Conservation (phyloP, 2,113 vertebrate species). For the Todiramphus chloris region DNA sequence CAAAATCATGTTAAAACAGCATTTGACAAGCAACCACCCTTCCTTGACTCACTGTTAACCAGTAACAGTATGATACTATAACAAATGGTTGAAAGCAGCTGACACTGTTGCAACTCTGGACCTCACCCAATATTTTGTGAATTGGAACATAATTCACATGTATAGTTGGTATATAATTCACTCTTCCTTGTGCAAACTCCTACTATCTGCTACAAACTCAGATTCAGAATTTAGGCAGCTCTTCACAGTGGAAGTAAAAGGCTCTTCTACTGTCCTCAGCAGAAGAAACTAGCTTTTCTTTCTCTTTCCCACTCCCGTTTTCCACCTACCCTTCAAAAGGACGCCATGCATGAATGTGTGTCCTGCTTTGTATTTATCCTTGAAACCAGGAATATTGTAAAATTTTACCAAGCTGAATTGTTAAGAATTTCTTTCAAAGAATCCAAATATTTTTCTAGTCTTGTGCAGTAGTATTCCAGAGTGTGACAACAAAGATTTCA, state of each 20-base stretch:
- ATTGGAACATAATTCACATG: neutral
- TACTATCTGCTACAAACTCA: neutral
- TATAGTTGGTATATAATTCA: fast-evolving
- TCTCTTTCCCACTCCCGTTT: neutral
- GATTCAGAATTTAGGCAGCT: neutral
- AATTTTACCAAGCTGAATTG: neutral
- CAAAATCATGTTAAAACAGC: neutral
- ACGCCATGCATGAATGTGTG: fast-evolving
- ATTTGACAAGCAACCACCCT: neutral
- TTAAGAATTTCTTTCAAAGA: neutral
- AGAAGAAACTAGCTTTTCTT: neutral
- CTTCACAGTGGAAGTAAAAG: neutral
- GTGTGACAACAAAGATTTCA: neutral
- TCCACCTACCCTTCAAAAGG: neutral
- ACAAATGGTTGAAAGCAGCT: neutral
- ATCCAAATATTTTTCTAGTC: neutral
- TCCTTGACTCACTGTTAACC: neutral
- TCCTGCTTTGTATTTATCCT: neutral
- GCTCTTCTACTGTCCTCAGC: neutral
- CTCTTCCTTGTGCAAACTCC: neutral
- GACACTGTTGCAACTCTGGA: neutral
- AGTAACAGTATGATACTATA: neutral
- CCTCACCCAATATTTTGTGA: neutral
- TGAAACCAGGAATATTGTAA: neutral
- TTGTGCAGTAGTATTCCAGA: neutral